Percentiles rank a stretch among this genome's conserved stretches.
Conservation (phyloP, 2,113 vertebrate genomes). For the Alces alces region DNA sequence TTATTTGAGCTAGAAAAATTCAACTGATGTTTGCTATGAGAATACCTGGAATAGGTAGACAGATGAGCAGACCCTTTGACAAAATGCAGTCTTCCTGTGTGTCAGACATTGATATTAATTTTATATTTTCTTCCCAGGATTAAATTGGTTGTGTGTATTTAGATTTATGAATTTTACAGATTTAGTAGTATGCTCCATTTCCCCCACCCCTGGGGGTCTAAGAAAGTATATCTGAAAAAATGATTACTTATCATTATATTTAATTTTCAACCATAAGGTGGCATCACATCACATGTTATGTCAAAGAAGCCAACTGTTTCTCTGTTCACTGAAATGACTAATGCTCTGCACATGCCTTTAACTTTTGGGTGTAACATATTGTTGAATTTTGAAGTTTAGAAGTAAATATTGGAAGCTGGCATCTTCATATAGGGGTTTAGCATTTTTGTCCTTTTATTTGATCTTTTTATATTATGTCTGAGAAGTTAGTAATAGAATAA, state of each 20-base stretch:
- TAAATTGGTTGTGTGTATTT: slow-evolving; percentile 7
- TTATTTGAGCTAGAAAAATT: neutral
- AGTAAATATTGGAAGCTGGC: slow-evolving; percentile 22
- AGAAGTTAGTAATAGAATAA: slow-evolving; percentile 57
- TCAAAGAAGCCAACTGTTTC: neutral
- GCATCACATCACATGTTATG: slow-evolving; percentile 76
- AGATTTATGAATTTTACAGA: neutral
- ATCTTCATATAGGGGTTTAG: neutral
- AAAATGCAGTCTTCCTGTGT: neutral
- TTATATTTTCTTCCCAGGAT: neutral
- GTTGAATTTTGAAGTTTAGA: slow-evolving; percentile 53
- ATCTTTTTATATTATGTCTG: slow-evolving; percentile 38
- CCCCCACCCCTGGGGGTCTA: neutral
- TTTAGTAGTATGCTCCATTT: neutral
- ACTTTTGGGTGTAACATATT: neutral
- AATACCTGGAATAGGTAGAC: neutral
- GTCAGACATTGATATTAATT: neutral
- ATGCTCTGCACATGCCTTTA: slow-evolving; percentile 1
- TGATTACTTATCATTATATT: neutral
- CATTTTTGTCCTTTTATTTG: slow-evolving; percentile 10
- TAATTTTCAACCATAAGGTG: slow-evolving; percentile 78
- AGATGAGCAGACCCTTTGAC: neutral
- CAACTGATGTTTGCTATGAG: neutral
- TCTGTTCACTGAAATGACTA: neutral
- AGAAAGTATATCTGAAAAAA: neutral